Conservation (phyloP, 2,888 invertebrate species). For the Aphelenchoides bicaudatus region DNA sequence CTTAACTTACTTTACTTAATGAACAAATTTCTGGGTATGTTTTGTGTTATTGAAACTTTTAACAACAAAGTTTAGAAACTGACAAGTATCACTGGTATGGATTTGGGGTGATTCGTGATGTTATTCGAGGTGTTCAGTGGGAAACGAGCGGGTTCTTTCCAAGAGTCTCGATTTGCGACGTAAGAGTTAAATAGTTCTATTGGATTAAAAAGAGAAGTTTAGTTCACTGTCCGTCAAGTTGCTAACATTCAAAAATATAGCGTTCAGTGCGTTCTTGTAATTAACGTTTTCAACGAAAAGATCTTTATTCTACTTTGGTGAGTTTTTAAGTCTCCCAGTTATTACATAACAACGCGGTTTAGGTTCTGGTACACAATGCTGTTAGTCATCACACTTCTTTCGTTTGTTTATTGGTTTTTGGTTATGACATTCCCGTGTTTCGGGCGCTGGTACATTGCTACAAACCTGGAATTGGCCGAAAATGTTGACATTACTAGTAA, state of each 20-base stretch:
- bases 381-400: conserved; percentile 41
- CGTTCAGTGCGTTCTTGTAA: conserved; percentile 59
- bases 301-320: not conserved
- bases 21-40: conserved; percentile 33
- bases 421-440: conserved; percentile 53
- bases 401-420: conserved; percentile 53
- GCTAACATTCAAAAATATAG: conserved; percentile 60
- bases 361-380: conserved; percentile 58
- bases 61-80: conserved; percentile 36
- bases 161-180: conserved; percentile 56
- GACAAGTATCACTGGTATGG: conserved; percentile 57
- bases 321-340: not conserved
- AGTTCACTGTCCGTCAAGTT: conserved; percentile 52
- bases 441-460: conserved; percentile 50
- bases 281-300: conserved; percentile 60
- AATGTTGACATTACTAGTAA: conserved; percentile 32
- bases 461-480: conserved; percentile 49
- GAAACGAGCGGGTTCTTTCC: conserved; percentile 48
- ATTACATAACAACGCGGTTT: conserved; percentile 56
- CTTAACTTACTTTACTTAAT: conserved; percentile 50
- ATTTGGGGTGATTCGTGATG: conserved; percentile 47
- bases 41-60: not conserved
- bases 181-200: conserved; percentile 32
- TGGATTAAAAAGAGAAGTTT: conserved; percentile 16
- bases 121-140: conserved; percentile 53